A percentile compares a stretch with the other conserved stretches of the same genome.
Evolutionary conservation across 2,113 vertebrate genomes (phyloP).

Genomic region (Heterotilapia buettikoferi): DNA sequence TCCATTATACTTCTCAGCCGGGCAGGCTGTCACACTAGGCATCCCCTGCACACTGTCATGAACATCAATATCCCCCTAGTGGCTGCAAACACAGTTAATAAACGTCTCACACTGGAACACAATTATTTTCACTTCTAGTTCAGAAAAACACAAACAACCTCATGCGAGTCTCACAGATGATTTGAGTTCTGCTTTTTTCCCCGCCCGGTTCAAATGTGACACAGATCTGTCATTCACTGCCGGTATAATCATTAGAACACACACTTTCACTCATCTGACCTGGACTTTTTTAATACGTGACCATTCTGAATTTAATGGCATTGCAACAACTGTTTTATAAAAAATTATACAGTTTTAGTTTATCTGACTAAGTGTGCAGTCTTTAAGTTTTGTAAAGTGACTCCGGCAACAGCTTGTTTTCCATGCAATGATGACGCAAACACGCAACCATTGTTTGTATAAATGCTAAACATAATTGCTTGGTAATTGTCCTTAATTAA

Average conservation of each 20-base stretch:
- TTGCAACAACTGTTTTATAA: neutral
- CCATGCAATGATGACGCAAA: neutral
- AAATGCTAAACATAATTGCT: neutral
- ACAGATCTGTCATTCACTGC: neutral
- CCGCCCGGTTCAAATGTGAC: neutral
- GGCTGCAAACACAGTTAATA: conserved; percentile 1
- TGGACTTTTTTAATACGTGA: neutral
- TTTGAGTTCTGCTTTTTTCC: neutral
- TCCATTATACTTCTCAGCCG: conserved; percentile 25
- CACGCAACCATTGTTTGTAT: neutral
- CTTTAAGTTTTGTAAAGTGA: neutral
- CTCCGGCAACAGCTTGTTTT: neutral
- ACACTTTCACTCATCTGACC: neutral
- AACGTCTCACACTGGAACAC: neutral
- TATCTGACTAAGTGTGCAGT: neutral
- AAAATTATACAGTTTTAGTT: neutral
- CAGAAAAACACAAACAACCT: neutral
- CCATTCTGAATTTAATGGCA: neutral
- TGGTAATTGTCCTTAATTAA: neutral
- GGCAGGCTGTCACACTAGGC: neutral
- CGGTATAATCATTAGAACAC: neutral
- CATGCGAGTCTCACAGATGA: neutral
- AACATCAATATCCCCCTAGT: conserved; percentile 35
- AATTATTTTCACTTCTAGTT: neutral
- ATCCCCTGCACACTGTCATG: conserved; percentile 9